Percentiles rank a stretch among this genome's conserved stretches.
These are phyloP conservation scores for Alviniconcha strummeri DNA, from an alignment of 2,888 invertebrate genomes.

Conservation along the genomic window DNA sequence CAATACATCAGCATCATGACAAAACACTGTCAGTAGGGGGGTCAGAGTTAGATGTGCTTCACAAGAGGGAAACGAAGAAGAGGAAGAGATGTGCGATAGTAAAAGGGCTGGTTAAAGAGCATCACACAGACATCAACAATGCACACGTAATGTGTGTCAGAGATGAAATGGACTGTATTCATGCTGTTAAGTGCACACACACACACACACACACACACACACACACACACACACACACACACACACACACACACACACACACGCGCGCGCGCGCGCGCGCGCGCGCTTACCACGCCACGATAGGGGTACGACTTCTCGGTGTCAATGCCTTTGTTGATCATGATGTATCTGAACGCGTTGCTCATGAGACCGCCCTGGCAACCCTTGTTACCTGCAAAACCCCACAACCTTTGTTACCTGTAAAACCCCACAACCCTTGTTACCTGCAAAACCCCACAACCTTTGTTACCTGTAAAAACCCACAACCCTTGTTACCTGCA, in stretches of 20 bases:
- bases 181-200: neutral
- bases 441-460: too few species aligned
- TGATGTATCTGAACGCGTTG: neutral
- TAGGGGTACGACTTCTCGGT: constrained; percentile 87
- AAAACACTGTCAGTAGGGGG: too few species aligned
- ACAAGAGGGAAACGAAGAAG: too few species aligned
- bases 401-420: too few species aligned
- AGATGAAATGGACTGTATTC: neutral
- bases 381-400: neutral
- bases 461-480: too few species aligned
- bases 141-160: neutral
- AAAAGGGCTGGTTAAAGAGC: too few species aligned
- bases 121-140: neutral
- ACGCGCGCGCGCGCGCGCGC: too few species aligned
- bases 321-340: neutral
- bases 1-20: too few species aligned
- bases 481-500: too few species aligned
- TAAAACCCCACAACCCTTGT: too few species aligned
- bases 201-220: constrained; percentile 22
- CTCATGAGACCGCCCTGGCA: neutral
- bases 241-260: constrained; percentile 8
- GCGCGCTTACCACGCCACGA: constrained; percentile 46
- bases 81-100: too few species aligned
- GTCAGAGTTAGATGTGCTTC: too few species aligned
- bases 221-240: constrained; percentile 13